Conservation (phyloP, 2,888 invertebrate species). For the Eurytoma californica region DNA sequence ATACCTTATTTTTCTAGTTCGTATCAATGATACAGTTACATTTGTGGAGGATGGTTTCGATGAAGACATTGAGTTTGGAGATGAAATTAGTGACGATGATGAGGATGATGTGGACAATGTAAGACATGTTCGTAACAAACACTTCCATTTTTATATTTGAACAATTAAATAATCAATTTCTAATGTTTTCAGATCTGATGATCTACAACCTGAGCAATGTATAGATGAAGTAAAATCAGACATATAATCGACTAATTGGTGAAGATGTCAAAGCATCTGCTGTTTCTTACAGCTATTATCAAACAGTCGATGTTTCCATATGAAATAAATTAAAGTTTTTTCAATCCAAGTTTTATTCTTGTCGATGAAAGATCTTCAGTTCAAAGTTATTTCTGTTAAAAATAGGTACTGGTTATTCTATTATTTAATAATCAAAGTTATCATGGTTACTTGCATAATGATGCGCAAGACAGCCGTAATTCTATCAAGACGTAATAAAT, state of each 20-base stretch:
- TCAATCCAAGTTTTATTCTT: conserved; percentile 62
- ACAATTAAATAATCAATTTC: background rate
- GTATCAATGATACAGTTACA: conserved; percentile 97
- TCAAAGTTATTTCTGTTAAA: conserved; percentile 27
- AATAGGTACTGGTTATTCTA: conserved; percentile 46
- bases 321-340: conserved; percentile 68
- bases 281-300: conserved; percentile 30
- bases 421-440: conserved; percentile 28
- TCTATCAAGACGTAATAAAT: conserved; percentile 35
- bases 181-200: conserved; percentile 52
- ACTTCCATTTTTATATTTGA: conserved; percentile 14
- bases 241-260: conserved; percentile 41
- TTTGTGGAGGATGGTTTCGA: conserved; percentile 96
- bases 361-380: conserved; percentile 49
- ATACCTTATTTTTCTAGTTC: conserved; percentile 77
- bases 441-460: conserved; percentile 11
- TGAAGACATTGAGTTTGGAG: conserved; percentile 97
- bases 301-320: conserved; percentile 60
- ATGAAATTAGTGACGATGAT: conserved; percentile 94
- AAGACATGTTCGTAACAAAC: conserved; percentile 58
- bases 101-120: conserved; percentile 81
- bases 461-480: conserved; percentile 3
- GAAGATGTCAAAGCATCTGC: conserved; percentile 23
- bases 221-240: conserved; percentile 43
- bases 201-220: conserved; percentile 36